Base-by-base conservation (phyloP, 2,888 invertebrate genomes). In the Choreutis nemorana region DNA sequence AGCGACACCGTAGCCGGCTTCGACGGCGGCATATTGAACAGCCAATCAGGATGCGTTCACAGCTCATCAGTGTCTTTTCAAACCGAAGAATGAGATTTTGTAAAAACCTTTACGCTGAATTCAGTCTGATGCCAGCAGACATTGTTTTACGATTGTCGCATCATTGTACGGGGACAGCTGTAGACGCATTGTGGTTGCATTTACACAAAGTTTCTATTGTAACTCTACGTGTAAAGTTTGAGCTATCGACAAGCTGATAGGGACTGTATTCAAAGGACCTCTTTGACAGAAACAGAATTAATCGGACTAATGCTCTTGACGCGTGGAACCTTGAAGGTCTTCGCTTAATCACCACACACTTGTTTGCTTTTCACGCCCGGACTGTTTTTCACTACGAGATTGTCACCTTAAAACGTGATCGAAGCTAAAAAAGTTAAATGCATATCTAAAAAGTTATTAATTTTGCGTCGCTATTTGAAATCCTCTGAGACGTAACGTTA, bases 161-260 rank as follows among this genome's bases (percentile, higher is more conserved):
- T 33, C 35, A 33, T 22, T 26, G 26, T 28, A 31, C 29, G 47
- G 54, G 52, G 50, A 57, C 64, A 56, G 62, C 64, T 62, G 50
- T 45, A 41, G 55, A 41, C 39, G 57, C 59, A 65, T 73, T 73
- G 72, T 58, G 55, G 50, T 47, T 30, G 31, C 55, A 56, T 60
- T 59, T 62, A 56, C 55, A 52, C 55, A 47, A 70, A 72, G 71
- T 72, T 70, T 47, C 55, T 48, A 61, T 73, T 71, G 72, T 72
- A 44, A 42, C 43, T 48, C 43, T 26, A 34, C 48, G 59, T 56
- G 55, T 49, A 65, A 75, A 75, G 67, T 75, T 75, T 63, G 64
- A 73, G 66, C 55, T 60, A 67, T 70, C 63, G 70, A 58, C 66
- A 50, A 40, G 48, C 51, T 45, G 71, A 71, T 72, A 72, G 51